These are phyloP conservation scores for Caenorhabditis briggsae DNA, from an alignment of 1,140 invertebrate species.

Conservation along the genomic window DNA sequence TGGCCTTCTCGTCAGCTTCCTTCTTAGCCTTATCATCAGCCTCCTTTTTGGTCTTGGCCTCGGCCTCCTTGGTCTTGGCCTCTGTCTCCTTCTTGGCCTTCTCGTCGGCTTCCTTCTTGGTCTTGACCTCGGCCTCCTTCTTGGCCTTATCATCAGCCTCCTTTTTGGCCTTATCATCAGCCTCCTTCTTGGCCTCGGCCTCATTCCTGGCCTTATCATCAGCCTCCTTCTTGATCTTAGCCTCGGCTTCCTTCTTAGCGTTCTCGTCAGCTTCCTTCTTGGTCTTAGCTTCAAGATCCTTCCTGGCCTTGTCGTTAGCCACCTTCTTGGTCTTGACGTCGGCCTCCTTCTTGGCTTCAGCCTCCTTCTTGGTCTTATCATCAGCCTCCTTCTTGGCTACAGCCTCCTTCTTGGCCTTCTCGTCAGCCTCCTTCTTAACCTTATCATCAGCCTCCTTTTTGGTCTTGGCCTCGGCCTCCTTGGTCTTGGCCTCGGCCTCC, in stretches of 20 bases:
- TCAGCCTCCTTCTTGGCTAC: conserved; percentile 24
- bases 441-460: conserved; percentile 25
- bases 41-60: neutral
- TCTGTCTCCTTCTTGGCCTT: neutral
- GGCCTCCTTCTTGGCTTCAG: neutral
- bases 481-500: neutral
- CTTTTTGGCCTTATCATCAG: neutral
- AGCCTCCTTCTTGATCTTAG: conserved; percentile 39
- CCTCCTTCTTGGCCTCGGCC: neutral
- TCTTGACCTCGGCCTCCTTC: neutral
- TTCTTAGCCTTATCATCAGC: conserved; percentile 19
- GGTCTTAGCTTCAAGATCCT: neutral
- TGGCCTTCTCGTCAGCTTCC: neutral
- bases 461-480: conserved; percentile 49
- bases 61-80: neutral
- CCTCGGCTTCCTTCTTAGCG: neutral
- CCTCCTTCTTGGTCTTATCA: conserved; percentile 28
- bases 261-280: neutral
- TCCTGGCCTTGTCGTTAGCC: conserved; percentile 20
- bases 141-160: neutral
- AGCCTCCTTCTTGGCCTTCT: conserved; percentile 20
- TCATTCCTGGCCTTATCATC: conserved; percentile 42
- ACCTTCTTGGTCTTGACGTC: conserved; percentile 44
- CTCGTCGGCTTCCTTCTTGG: neutral
- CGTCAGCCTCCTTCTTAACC: conserved; percentile 5